Percentiles rank a stretch among this genome's conserved stretches.
Evolutionary conservation across 2,113 vertebrate species (phyloP).

Genomic region (Rhea pennata): DNA sequence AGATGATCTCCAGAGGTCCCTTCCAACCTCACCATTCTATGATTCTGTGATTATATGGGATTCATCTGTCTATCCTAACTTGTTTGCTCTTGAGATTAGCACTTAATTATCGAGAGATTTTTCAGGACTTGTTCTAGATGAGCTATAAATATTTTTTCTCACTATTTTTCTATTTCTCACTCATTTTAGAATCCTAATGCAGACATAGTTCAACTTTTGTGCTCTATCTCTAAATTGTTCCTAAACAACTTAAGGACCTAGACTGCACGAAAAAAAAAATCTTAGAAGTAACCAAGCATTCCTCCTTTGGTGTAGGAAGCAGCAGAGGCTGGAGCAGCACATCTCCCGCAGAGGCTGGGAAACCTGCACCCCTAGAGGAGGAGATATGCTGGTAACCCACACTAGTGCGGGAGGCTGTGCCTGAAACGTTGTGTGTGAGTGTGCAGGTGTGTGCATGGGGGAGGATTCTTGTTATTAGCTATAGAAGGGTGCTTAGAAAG

Average conservation of each 20-base stretch:
- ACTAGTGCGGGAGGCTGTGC: neutral
- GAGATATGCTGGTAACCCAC: neutral
- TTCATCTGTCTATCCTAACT: neutral
- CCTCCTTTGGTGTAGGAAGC: neutral
- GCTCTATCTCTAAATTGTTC: neutral
- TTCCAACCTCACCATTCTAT: no score
- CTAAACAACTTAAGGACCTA: neutral
- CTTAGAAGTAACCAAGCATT: neutral
- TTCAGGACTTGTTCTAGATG: neutral
- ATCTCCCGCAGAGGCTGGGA: neutral
- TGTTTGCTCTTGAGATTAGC: neutral
- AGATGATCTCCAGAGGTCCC: no score
- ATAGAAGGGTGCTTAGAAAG: no score
- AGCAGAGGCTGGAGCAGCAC: fast-evolving
- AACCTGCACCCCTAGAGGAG: neutral
- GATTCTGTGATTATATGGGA: neutral
- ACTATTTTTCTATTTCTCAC: neutral
- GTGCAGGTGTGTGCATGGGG: no score
- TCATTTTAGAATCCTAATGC: neutral
- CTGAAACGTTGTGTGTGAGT: neutral
- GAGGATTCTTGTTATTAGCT: neutral
- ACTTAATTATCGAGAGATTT: neutral
- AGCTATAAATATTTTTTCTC: neutral
- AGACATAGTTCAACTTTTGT: neutral
- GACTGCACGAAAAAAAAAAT: neutral